phyloP scores from a whole-genome alignment of 2,113 vertebrate species.

The Progne subis region DNA sequence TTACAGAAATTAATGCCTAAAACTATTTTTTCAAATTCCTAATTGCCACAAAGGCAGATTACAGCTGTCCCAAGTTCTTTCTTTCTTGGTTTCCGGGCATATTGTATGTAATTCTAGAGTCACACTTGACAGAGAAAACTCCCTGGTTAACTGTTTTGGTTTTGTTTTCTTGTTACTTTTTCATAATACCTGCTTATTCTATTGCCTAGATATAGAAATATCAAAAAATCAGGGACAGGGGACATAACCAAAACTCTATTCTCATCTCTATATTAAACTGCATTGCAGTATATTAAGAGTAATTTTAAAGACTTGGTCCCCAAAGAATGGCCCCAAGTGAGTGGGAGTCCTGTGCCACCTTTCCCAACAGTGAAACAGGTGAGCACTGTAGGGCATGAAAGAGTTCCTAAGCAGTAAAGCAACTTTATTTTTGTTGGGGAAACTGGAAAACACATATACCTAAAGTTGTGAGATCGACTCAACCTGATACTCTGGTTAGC shows the following conservation, averaged over 20 bases:
- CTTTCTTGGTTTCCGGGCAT: neutral
- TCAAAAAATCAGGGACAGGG: neutral
- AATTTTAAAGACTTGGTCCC: neutral
- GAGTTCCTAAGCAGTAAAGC: neutral
- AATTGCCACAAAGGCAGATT: neutral
- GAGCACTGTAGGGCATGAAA: neutral
- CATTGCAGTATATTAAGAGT: neutral
- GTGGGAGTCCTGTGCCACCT: neutral
- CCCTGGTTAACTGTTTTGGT: neutral
- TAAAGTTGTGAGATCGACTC: neutral
- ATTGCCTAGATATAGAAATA: neutral
- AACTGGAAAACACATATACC: neutral
- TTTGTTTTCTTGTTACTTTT: neutral
- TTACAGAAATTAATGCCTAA: neutral
- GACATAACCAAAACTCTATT: neutral
- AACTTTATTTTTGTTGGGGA: neutral
- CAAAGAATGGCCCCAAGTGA: neutral
- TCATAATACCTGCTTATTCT: neutral
- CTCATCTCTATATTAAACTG: neutral
- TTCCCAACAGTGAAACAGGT: neutral
- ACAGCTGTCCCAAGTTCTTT: neutral
- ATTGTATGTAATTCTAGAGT: neutral
- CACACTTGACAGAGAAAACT: neutral
- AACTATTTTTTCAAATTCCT: neutral
- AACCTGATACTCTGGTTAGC: neutral